A percentile compares a stretch with the other conserved stretches of the same genome.
These are phyloP conservation scores for Pungitius pungitius DNA, from an alignment of 2,113 vertebrate species.

Conservation along the genomic window DNA sequence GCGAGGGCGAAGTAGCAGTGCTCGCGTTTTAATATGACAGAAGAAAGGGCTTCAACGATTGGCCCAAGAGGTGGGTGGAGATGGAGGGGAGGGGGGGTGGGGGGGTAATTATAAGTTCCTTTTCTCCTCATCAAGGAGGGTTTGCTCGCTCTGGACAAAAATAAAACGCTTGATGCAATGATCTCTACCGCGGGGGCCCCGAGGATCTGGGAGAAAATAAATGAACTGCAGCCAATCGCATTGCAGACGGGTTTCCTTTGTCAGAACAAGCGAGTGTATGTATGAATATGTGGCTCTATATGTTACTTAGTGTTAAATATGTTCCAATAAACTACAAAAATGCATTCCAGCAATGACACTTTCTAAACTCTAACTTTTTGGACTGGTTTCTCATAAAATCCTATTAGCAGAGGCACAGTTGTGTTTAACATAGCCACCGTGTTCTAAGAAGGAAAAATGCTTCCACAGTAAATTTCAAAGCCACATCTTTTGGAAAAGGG, in stretches of 20 bases:
- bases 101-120: not conserved
- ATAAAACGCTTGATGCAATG: not conserved
- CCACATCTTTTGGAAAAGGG: not conserved
- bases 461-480: not conserved
- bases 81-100: too few species aligned
- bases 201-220: not conserved
- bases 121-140: not conserved
- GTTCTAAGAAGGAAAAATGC: not conserved
- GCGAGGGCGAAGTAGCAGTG: not conserved
- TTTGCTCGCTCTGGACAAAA: not conserved
- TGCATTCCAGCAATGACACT: too few species aligned
- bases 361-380: constrained; percentile 3
- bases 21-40: constrained; percentile 44
- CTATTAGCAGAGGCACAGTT: not conserved
- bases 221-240: not conserved
- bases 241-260: too few species aligned
- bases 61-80: constrained; percentile 58
- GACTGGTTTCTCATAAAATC: not conserved
- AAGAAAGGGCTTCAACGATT: constrained; percentile 50
- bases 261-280: not conserved
- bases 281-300: not conserved
- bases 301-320: not conserved
- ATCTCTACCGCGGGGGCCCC: not conserved
- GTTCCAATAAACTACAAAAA: too few species aligned
- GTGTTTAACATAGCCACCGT: too few species aligned